These are phyloP conservation scores for Rhinichthys osculus DNA, from an alignment of 2,797 vertebrate species.

Conservation along the genomic window DNA sequence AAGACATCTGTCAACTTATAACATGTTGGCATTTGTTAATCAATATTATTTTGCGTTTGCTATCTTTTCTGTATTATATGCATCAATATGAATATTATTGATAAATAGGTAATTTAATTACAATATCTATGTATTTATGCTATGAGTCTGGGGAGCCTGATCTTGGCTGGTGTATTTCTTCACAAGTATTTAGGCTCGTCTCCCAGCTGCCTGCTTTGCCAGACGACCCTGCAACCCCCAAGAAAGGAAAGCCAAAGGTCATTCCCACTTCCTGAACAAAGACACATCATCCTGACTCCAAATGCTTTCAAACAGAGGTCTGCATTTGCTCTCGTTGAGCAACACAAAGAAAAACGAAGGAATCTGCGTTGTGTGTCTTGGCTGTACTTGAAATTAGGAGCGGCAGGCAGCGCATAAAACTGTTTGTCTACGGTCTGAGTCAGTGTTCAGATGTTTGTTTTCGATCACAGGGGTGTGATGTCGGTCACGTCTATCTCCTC, in stretches of 20 bases:
- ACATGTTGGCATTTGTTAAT: conserved; percentile 37
- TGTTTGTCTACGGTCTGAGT: conserved; percentile 36
- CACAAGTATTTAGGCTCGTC: conserved; percentile 70
- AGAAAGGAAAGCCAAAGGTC: conserved; percentile 66
- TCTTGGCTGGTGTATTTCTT: conserved; percentile 56
- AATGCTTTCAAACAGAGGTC: conserved; percentile 48
- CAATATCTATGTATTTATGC: neutral
- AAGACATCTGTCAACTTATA: neutral
- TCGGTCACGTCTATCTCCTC: conserved; percentile 14
- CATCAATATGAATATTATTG: neutral
- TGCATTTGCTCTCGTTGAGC: conserved; percentile 36
- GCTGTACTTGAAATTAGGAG: conserved; percentile 31
- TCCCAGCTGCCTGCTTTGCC: conserved; percentile 67
- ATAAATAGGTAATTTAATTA: neutral
- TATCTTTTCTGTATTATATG: neutral
- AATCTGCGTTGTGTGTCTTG: conserved; percentile 30
- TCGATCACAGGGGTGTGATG: conserved; percentile 1
- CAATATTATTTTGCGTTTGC: neutral
- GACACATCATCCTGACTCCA: conserved; percentile 36
- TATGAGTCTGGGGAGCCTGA: conserved; percentile 51
- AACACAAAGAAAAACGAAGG: conserved; percentile 17
- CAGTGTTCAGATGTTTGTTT: conserved; percentile 35
- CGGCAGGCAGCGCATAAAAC: conserved; percentile 17
- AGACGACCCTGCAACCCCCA: conserved; percentile 67
- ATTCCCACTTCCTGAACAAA: conserved; percentile 68